These are phyloP conservation scores for Euplexia lucipara DNA, from an alignment of 2,888 invertebrate species.

Conservation along the genomic window DNA sequence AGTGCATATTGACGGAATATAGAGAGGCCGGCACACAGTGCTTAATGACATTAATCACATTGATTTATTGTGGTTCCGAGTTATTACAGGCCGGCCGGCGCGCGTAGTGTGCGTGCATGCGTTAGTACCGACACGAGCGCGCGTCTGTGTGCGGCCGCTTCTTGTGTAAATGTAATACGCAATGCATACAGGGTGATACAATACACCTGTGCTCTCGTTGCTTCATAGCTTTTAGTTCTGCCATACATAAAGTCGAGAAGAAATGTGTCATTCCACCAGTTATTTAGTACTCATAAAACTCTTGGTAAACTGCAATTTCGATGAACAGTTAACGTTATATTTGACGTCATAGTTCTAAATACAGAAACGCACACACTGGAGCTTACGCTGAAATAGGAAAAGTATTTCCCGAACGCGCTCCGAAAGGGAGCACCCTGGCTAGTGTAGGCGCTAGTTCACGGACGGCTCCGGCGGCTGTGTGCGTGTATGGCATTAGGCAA, in stretches of 20 bases:
- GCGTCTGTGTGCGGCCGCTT: slow-evolving; percentile 77
- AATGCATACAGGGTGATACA: slow-evolving; percentile 81
- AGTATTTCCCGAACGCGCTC: slow-evolving; percentile 26
- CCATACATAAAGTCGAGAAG: slow-evolving; percentile 11
- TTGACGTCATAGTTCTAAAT: background rate
- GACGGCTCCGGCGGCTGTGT: slow-evolving; percentile 75
- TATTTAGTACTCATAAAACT: slow-evolving; percentile 31
- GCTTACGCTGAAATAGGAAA: slow-evolving; percentile 26
- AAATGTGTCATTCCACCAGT: slow-evolving; percentile 24
- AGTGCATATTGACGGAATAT: slow-evolving; percentile 91
- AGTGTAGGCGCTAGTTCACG: slow-evolving; percentile 77
- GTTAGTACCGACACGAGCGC: slow-evolving; percentile 67
- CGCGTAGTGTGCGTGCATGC: slow-evolving; percentile 79
- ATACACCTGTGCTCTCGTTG: slow-evolving; percentile 70
- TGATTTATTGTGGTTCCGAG: slow-evolving; percentile 91
- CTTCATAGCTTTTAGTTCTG: slow-evolving; percentile 21
- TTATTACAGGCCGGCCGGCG: slow-evolving; percentile 89
- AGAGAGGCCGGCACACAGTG: slow-evolving; percentile 91
- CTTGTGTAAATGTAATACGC: slow-evolving; percentile 87
- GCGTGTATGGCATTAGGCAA: slow-evolving; percentile 90
- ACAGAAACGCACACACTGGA: slow-evolving; percentile 19
- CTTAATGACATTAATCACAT: slow-evolving; percentile 92
- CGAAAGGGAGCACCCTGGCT: slow-evolving; percentile 77
- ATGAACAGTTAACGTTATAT: slow-evolving; percentile 12
- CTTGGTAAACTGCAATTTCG: slow-evolving; percentile 6